Percentiles rank a stretch among this genome's conserved stretches.
phyloP scores from a whole-genome alignment of 2,113 vertebrate species.

The Erythrolamprus reginae region DNA sequence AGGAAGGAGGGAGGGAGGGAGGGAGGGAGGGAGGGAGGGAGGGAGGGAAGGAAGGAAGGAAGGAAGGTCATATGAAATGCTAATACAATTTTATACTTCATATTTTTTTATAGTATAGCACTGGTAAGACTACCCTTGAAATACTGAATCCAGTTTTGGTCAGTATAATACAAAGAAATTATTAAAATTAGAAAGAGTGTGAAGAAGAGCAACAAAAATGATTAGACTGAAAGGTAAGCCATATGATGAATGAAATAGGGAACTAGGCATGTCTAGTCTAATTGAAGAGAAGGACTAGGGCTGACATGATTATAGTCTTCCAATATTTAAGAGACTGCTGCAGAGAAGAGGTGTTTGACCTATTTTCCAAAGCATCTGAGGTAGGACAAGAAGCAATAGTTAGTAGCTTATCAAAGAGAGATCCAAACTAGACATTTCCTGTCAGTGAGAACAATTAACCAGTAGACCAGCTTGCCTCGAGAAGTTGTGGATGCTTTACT shows the following conservation, averaged over 20 bases:
- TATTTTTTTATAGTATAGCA: neutral
- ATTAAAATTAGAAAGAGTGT: neutral
- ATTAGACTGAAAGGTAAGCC: neutral
- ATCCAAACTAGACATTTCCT: no score
- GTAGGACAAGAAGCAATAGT: no score
- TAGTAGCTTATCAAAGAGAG: no score
- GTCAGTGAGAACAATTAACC: no score
- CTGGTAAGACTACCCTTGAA: neutral
- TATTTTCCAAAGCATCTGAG: neutral
- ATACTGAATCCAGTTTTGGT: neutral
- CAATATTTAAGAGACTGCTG: neutral
- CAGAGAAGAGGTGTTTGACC: neutral
- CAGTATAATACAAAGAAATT: neutral
- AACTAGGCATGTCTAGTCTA: neutral
- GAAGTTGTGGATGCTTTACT: no score
- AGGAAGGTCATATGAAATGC: neutral
- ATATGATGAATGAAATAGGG: neutral
- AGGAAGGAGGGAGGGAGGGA: no score
- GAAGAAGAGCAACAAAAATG: neutral
- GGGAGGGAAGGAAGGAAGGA: neutral
- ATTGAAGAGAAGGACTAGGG: neutral
- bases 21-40: no score
- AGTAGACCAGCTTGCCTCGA: no score
- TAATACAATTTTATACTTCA: neutral
- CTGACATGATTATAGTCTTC: neutral